A percentile compares a stretch with the other conserved stretches of the same genome.
Conservation (phyloP, 2,888 invertebrate genomes). For the Drosophila atroscutellata region DNA sequence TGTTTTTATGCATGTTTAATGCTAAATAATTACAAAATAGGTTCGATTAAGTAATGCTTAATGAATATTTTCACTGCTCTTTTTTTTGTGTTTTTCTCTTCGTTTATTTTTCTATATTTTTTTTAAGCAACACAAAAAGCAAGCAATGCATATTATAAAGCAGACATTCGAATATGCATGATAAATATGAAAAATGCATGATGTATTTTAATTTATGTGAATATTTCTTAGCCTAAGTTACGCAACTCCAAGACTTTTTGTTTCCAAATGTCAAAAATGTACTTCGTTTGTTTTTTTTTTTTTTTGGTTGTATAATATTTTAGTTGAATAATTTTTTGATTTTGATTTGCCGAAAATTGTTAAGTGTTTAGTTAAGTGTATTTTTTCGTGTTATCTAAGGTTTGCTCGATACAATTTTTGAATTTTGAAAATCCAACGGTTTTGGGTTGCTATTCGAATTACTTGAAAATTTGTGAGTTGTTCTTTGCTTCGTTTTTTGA, state of each 20-base stretch:
- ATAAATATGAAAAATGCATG: slow-evolving; percentile 44
- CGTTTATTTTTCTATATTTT: not conserved
- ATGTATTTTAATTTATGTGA: slow-evolving; percentile 34
- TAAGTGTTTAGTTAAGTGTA: slow-evolving; percentile 6
- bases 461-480: slow-evolving; percentile 73
- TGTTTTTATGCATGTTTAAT: slow-evolving; percentile 53
- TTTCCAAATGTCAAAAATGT: slow-evolving; percentile 40
- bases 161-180: slow-evolving; percentile 45
- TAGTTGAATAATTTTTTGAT: slow-evolving; percentile 60
- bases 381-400: slow-evolving; percentile 4
- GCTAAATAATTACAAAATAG: slow-evolving; percentile 70
- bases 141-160: slow-evolving; percentile 24
- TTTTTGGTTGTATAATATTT: slow-evolving; percentile 21
- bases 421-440: slow-evolving; percentile 64
- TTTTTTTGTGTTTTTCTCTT: slow-evolving; percentile 2
- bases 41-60: slow-evolving; percentile 37
- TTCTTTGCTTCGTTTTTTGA: slow-evolving; percentile 28
- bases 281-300: slow-evolving; percentile 26
- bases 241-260: slow-evolving; percentile 14
- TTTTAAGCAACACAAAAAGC: slow-evolving; percentile 51
- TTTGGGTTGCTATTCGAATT: slow-evolving; percentile 60
- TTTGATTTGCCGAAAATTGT: slow-evolving; percentile 73
- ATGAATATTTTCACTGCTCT: slow-evolving; percentile 22
- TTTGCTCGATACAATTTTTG: slow-evolving; percentile 50
- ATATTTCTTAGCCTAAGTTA: slow-evolving; percentile 54